phyloP scores from a whole-genome alignment of 2,888 invertebrate species.

The Cynaeus angustus region DNA sequence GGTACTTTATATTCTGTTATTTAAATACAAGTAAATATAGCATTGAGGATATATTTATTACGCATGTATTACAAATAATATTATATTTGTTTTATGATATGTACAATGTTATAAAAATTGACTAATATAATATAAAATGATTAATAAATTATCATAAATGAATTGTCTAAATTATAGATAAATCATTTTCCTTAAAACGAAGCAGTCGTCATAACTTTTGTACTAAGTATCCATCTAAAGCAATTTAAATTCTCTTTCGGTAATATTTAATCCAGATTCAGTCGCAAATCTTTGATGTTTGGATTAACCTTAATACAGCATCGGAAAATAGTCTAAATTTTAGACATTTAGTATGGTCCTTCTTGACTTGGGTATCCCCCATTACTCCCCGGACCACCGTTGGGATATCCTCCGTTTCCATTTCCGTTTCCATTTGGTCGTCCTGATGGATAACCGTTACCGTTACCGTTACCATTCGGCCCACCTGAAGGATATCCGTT shows the following conservation, averaged over 20 bases:
- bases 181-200: slow-evolving; percentile 27
- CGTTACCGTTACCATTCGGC: slow-evolving; percentile 52
- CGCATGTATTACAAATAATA: not conserved
- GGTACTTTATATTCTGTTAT: too few relatives aligned
- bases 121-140: slow-evolving; percentile 2
- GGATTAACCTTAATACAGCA: not conserved
- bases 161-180: slow-evolving; percentile 4
- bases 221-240: slow-evolving; percentile 9
- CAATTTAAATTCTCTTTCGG: not conserved
- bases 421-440: slow-evolving; percentile 50
- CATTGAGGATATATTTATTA: not conserved
- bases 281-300: not conserved
- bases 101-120: slow-evolving; percentile 13
- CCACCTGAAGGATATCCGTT: slow-evolving; percentile 53
- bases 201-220: slow-evolving; percentile 31
- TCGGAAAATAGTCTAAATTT: slow-evolving; percentile 49
- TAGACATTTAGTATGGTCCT: slow-evolving; percentile 55
- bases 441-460: too few relatives aligned
- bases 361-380: slow-evolving; percentile 42
- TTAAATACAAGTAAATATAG: not conserved
- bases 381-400: slow-evolving; percentile 54
- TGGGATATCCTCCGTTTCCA: slow-evolving; percentile 47
- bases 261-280: not conserved
- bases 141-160: slow-evolving; percentile 20
- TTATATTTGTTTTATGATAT: slow-evolving; percentile 14